Conservation (phyloP, 2,797 vertebrate genomes). For the Anolis apletophallus region DNA sequence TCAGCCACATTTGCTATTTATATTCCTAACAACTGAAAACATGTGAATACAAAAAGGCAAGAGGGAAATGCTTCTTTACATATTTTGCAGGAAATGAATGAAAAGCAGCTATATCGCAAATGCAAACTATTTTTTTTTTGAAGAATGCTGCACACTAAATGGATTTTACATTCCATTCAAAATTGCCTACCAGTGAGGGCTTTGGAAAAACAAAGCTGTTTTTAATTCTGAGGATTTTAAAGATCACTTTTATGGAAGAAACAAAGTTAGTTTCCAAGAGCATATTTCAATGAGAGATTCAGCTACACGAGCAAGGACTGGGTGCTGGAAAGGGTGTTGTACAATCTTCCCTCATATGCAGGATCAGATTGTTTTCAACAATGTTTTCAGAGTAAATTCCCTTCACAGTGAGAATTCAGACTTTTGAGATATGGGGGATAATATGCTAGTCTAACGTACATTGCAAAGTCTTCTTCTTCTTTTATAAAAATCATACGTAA, state of each 20-base stretch:
- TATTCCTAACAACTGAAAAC: conserved; percentile 45
- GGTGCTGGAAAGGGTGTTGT: neutral
- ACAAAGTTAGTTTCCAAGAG: neutral
- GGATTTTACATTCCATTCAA: neutral
- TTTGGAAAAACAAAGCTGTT: neutral
- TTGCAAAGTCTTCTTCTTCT: neutral
- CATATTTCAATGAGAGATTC: neutral
- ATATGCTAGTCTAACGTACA: neutral
- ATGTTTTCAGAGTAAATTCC: neutral
- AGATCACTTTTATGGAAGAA: neutral
- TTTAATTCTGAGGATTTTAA: conserved; percentile 6
- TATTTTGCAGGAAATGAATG: conserved; percentile 27
- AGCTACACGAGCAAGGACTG: neutral
- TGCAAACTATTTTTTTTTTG: conserved; percentile 37
- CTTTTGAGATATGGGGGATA: neutral
- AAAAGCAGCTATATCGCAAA: conserved; percentile 38
- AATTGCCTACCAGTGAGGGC: neutral
- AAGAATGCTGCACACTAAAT: conserved; percentile 17
- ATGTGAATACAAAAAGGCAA: conserved; percentile 45
- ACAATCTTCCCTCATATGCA: neutral
- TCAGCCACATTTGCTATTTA: conserved; percentile 46
- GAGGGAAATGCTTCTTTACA: conserved; percentile 30
- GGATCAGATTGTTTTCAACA: neutral
- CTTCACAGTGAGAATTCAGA: neutral
- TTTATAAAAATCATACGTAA: neutral